Percentiles rank a stretch among this genome's conserved stretches.
Evolutionary conservation across 2,797 vertebrate genomes (phyloP).

Genomic region (Dendrocincla fuliginosa): DNA sequence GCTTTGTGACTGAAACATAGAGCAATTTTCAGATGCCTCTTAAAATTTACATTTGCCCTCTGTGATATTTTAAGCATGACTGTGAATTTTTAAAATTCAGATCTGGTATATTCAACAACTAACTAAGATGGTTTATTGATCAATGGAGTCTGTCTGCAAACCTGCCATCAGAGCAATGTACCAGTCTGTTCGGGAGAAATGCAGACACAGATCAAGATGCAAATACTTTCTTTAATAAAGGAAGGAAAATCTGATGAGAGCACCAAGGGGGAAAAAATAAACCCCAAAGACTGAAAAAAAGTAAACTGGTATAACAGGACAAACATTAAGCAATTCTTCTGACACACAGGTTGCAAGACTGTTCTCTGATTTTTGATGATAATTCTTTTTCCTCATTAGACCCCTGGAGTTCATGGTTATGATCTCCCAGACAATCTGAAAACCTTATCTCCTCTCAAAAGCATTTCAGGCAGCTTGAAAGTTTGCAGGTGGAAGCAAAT

Average conservation of each 20-base stretch:
- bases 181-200: not conserved
- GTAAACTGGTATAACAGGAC: not conserved
- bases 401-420: not conserved
- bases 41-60: constrained; percentile 20
- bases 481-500: constrained; percentile 18
- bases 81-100: constrained; percentile 47
- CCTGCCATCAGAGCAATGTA: not conserved
- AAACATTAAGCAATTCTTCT: not conserved
- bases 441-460: constrained; percentile 8
- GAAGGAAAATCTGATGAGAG: constrained; percentile 4
- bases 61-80: not conserved
- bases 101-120: constrained; percentile 37
- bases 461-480: constrained; percentile 16
- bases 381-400: not conserved
- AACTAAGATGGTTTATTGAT: constrained; percentile 44
- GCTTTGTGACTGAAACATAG: not conserved
- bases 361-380: constrained; percentile 1
- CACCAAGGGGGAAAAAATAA: not conserved
- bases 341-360: not conserved
- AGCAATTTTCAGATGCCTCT: not conserved
- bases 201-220: not conserved
- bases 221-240: not conserved
- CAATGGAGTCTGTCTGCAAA: not conserved
- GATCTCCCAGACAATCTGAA: constrained; percentile 8
- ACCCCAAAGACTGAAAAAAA: not conserved